Evolutionary conservation across 2,888 invertebrate genomes (phyloP), one percentile per base, ranked within the genome.

Genomic region (Tetranychus piercei): DNA sequence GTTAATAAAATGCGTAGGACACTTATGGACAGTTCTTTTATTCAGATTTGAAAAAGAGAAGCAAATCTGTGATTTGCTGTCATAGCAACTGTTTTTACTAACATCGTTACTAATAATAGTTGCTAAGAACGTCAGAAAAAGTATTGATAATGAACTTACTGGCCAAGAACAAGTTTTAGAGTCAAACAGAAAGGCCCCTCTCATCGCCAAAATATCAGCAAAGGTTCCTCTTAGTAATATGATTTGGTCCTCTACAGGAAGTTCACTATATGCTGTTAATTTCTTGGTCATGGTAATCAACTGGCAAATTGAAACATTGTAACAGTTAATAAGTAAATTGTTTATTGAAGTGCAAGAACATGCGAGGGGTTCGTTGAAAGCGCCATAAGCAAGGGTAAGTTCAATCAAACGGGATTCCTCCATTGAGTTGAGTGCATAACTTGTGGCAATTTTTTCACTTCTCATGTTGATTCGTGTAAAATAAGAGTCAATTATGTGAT

Each of bases 221-320:
- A 94, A 94, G 1, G 95, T 94, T 0, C 94, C 94, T 82, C 94
- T 94, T 9, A 94, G 83, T 18, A 93, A 84, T 34, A 88, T 87
- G 73, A 92, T 88, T 84, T 96, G 94, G 82, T 96, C 95, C 79
- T 92, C 92, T 80, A 94, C 92, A 81, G 92, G 92, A 87, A 96
- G 89, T 80, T 89, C 90, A 81, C 91, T 90, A 83, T 97, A 97
- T 3, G 92, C 91, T 80, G 81, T 82, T 72, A 87, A 82, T 77
- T 84, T 83, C 79, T 87, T 87, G 18, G 86, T 84, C 84, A 87
- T 87, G 80, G 85, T 85, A 76, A 87, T 86, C 44, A 87, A 81
- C 74, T 95, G 86, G 77, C 94, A 85, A 78, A 97, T 94, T 5
- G 94, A 94, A 74, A 94, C 88, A 4, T 95, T 94, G 0, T 55